Evolutionary conservation across 1,140 invertebrate species (phyloP).

Genomic region (Drosophila sturtevanti): DNA sequence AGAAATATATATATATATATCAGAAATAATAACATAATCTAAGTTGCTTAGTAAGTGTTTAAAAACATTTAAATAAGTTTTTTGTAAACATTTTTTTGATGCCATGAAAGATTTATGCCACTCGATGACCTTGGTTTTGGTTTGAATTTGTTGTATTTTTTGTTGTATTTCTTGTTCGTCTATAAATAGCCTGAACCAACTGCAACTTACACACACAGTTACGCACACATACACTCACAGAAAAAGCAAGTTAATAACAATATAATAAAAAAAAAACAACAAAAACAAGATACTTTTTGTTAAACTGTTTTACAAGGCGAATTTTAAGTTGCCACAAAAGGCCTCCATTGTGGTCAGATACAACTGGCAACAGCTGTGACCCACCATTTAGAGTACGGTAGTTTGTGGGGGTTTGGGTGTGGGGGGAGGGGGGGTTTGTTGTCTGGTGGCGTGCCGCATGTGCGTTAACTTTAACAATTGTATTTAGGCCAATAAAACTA

Average conservation of each 20-base stretch:
- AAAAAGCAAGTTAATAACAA: constrained; percentile 44
- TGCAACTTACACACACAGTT: constrained; percentile 31
- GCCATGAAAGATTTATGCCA: constrained; percentile 63
- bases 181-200: constrained; percentile 65
- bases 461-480: constrained; percentile 58
- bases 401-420: not conserved
- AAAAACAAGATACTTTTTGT: constrained; percentile 57
- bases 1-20: not conserved
- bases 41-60: constrained; percentile 1
- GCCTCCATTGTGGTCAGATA: constrained; percentile 35
- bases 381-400: constrained; percentile 29
- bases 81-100: constrained; percentile 33
- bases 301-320: constrained; percentile 55
- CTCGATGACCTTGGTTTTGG: constrained; percentile 62
- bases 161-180: constrained; percentile 26
- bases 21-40: not conserved
- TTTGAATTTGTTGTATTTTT: constrained; percentile 42
- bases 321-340: constrained; percentile 49
- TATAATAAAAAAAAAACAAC: constrained; percentile 41
- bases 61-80: constrained; percentile 2
- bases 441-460: constrained; percentile 39
- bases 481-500: constrained; percentile 72
- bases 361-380: constrained; percentile 44
- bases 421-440: constrained; percentile 17
- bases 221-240: constrained; percentile 54